Conservation (phyloP, 1,140 invertebrate species). For the Drosophila biarmipes region DNA sequence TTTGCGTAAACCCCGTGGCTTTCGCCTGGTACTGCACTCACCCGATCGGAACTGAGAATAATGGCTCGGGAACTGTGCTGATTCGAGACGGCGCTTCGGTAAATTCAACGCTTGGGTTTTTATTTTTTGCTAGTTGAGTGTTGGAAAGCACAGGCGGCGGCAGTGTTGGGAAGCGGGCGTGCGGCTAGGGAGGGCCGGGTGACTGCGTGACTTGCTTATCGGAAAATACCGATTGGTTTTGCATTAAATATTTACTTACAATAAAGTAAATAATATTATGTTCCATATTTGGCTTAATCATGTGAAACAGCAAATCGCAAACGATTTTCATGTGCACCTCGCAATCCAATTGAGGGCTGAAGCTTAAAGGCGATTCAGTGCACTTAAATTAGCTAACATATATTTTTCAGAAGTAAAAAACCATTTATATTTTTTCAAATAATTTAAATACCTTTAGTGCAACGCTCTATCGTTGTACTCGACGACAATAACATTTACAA, state of each 20-base stretch:
- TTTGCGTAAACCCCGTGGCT: background rate
- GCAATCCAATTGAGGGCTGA: too few relatives aligned
- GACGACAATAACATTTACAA: too few relatives aligned
- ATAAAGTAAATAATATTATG: too few relatives aligned
- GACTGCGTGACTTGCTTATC: background rate
- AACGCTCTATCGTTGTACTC: too few relatives aligned
- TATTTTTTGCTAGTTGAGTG: slow-evolving; percentile 13
- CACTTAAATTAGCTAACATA: too few relatives aligned
- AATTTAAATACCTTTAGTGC: too few relatives aligned
- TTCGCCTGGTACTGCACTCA: background rate
- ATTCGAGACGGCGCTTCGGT: background rate
- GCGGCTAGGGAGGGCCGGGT: background rate
- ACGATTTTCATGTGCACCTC: too few relatives aligned
- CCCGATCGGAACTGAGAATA: background rate
- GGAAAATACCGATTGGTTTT: background rate
- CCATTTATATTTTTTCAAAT: too few relatives aligned
- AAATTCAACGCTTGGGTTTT: slow-evolving; percentile 3
- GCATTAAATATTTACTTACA: too few relatives aligned
- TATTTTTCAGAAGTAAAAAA: too few relatives aligned
- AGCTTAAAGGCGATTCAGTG: too few relatives aligned
- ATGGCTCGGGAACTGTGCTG: background rate
- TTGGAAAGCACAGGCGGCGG: background rate
- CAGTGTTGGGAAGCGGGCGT: slow-evolving; percentile 1
- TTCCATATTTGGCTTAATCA: background rate
- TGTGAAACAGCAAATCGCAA: background rate